Percentiles rank a stretch among this genome's conserved stretches.
Evolutionary conservation across 2,113 vertebrate species (phyloP).

Genomic region (Plotosus lineatus): DNA sequence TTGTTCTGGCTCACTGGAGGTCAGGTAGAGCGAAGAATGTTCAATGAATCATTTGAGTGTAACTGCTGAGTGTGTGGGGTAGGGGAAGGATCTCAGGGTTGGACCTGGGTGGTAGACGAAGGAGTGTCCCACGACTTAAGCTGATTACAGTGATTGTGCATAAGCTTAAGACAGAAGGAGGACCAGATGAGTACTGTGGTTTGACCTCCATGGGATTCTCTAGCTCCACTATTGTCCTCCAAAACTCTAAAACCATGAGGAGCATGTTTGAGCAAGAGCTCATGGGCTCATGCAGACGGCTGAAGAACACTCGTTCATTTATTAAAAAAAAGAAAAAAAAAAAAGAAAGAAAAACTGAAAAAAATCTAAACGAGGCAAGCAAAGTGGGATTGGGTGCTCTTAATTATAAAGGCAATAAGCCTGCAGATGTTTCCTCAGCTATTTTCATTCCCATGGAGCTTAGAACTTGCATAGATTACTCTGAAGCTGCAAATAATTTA

Average conservation of each 20-base stretch:
- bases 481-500: background rate
- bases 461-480: background rate
- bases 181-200: conserved; percentile 69
- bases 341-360: conserved; percentile 36
- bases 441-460: conserved; percentile 22
- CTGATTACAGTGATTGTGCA: conserved; percentile 80
- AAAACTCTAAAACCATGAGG: conserved; percentile 80
- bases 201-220: conserved; percentile 81
- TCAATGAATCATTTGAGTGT: background rate
- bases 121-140: conserved; percentile 68
- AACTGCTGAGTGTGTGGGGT: background rate
- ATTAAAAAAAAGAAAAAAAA: conserved; percentile 60
- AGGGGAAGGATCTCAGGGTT: background rate
- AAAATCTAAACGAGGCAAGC: background rate
- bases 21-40: background rate
- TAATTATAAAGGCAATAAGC: conserved; percentile 49
- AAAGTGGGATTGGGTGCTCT: conserved; percentile 55
- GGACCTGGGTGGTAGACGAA: conserved; percentile 49
- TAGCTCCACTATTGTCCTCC: conserved; percentile 82
- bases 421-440: conserved; percentile 58
- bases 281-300: conserved; percentile 61
- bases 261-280: conserved; percentile 77
- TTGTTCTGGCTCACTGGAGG: background rate
- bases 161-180: conserved; percentile 70
- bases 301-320: conserved; percentile 63